phyloP scores from a whole-genome alignment of 2,888 invertebrate genomes.

The Aspidiotus rigidus region DNA sequence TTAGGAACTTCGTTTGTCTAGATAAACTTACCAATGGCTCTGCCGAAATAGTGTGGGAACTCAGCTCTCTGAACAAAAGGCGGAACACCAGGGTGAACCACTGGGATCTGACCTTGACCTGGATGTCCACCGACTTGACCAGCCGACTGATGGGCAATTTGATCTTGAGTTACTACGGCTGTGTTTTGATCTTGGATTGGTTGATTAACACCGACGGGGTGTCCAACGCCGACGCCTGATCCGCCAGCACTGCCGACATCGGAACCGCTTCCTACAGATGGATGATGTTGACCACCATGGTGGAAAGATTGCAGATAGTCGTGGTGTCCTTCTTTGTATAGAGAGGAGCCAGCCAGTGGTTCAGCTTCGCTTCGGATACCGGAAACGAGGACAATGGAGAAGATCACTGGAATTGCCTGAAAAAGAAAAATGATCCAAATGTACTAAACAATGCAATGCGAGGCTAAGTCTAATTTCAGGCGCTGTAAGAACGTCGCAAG shows the following conservation, averaged over 20 bases:
- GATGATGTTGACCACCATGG: slow-evolving; percentile 17
- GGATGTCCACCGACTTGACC: slow-evolving; percentile 5
- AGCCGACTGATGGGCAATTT: slow-evolving; percentile 4
- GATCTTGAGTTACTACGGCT: slow-evolving; percentile 8
- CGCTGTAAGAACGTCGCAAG: too few relatives aligned
- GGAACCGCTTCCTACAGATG: neutral
- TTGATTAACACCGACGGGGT: neutral
- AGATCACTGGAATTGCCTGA: neutral
- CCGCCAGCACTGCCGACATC: neutral
- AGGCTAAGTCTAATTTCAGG: too few relatives aligned
- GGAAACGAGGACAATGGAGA: neutral
- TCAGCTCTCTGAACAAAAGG: slow-evolving; percentile 4
- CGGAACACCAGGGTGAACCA: neutral
- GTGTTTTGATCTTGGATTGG: slow-evolving; percentile 22
- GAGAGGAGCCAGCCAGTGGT: neutral
- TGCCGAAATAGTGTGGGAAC: neutral
- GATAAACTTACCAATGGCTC: slow-evolving; percentile 18
- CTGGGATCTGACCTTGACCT: neutral
- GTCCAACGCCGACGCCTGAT: neutral
- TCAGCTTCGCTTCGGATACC: neutral
- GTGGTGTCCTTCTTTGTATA: slow-evolving; percentile 12
- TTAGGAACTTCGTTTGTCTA: neutral
- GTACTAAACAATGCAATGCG: too few relatives aligned
- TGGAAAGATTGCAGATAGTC: slow-evolving; percentile 16
- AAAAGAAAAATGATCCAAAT: neutral